phyloP scores from a whole-genome alignment of 2,113 vertebrate species.

The Lichenostomus cassidix region DNA sequence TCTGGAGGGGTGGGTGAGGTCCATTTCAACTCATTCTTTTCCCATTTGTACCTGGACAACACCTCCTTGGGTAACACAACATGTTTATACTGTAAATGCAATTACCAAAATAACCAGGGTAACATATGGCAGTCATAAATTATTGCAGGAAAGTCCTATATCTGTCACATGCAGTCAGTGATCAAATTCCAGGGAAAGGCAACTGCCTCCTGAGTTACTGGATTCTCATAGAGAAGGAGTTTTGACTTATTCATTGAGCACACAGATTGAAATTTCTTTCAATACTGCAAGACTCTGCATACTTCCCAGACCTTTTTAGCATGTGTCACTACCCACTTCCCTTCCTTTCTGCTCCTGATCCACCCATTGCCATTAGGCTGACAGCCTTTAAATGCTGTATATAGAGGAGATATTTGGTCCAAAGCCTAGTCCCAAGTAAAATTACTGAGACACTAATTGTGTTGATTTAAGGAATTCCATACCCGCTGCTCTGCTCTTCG shows the following conservation, averaged over 20 bases:
- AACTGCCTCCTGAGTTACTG: background rate
- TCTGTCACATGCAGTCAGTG: background rate
- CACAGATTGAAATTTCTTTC: background rate
- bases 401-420: background rate
- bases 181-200: background rate
- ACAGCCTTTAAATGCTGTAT: background rate
- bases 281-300: background rate
- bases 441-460: background rate
- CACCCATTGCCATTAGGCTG: background rate
- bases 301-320: background rate
- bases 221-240: background rate
- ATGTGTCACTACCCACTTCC: background rate
- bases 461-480: background rate
- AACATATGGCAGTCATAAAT: slow-evolving; percentile 47
- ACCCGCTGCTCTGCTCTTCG: background rate
- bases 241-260: background rate
- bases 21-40: background rate
- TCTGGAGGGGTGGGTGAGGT: background rate
- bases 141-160: slow-evolving; percentile 12
- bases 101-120: background rate
- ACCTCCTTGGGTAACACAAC: background rate
- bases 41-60: background rate
- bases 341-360: background rate
- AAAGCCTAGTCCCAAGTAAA: background rate
- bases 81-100: background rate